Base-by-base conservation (phyloP, 2,797 vertebrate species). In the Tragelaphus oryx region DNA sequence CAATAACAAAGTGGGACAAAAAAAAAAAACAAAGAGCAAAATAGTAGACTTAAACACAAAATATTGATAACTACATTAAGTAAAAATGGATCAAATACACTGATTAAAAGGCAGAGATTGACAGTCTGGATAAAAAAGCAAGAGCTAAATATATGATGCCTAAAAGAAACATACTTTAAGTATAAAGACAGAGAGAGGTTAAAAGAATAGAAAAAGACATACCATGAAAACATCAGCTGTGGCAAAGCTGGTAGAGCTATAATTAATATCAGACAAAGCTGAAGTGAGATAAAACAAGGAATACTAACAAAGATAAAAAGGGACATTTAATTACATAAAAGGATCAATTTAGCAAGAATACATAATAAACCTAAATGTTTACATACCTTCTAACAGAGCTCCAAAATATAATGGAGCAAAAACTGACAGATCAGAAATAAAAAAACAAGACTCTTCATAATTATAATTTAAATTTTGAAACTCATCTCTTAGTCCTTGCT, bases 21-120 rank as follows among this genome's bases (percentile, higher is more conserved):
- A 52, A 65, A 95, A 65, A 95, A 92, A 91, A 92, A 91, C 33
- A 54, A 68, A 60, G 28, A 94, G 44, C 52, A 94, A 93, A 8
- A 76, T 22, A 57, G 18, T 1, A 62, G 41, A 62, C 18, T 71
- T 50, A 74, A 80, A 93, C 24, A 92, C 28, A 87, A 91, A 89
- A 79, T 68, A 89, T 0, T 91, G 48, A 4, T 59, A 93, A 91
- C 87, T 68, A 90, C 62, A 88, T 68, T 52, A 71, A 81, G 24
- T 89, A 48, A 94, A 92, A 65, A 84, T 68, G 22, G 44, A 89
- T 5, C 62, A 93, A 84, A 91, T 81, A 89, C 2, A 68, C 3
- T 10, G n/a, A 79, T 59, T 90, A 88, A 95, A 90, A 75, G 48
- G 44, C 62, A 93, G 20, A 92, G 54, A 59, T 8, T 87, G 30